These are phyloP conservation scores for Gila orcuttii DNA, from an alignment of 2,113 vertebrate genomes.

Conservation along the genomic window DNA sequence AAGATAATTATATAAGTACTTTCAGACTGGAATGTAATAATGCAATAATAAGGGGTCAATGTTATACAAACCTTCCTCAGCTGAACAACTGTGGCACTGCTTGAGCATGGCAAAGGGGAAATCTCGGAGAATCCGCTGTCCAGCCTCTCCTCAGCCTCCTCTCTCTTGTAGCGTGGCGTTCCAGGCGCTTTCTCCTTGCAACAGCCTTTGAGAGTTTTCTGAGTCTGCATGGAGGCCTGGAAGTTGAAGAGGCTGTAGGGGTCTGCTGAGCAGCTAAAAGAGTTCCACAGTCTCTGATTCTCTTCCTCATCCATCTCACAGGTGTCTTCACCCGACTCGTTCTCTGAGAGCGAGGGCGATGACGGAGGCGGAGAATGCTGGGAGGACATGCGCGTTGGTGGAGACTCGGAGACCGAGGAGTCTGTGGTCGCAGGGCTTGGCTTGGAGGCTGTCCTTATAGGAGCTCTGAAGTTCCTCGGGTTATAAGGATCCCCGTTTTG, in stretches of 20 bases:
- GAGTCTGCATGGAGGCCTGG: slow-evolving; percentile 81
- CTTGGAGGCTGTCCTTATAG: slow-evolving; percentile 68
- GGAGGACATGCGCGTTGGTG: slow-evolving; percentile 45
- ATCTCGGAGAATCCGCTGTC: slow-evolving; percentile 66
- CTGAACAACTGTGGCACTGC: slow-evolving; percentile 12
- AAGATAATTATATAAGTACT: background rate
- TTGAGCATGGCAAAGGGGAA: background rate
- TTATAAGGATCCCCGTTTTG: slow-evolving; percentile 84
- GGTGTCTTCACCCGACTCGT: slow-evolving; percentile 68
- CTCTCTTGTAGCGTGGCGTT: slow-evolving; percentile 54
- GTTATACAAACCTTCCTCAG: slow-evolving; percentile 70
- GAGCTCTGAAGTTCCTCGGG: slow-evolving; percentile 87
- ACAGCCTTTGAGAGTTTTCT: slow-evolving; percentile 17
- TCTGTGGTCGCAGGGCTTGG: slow-evolving; percentile 47
- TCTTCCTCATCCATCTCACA: slow-evolving; percentile 83
- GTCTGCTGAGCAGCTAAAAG: slow-evolving; percentile 83
- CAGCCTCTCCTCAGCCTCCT: slow-evolving; percentile 67
- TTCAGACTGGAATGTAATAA: background rate
- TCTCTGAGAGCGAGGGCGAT: slow-evolving; percentile 36
- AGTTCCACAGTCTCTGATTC: slow-evolving; percentile 82
- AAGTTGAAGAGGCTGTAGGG: slow-evolving; percentile 92
- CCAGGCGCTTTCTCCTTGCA: background rate
- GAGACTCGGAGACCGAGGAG: slow-evolving; percentile 54
- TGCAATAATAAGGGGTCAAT: background rate
- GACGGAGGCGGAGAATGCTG: slow-evolving; percentile 7